Evolutionary conservation across 2,113 vertebrate species (phyloP).

Genomic region (zebrafish (Danio rerio)): DNA sequence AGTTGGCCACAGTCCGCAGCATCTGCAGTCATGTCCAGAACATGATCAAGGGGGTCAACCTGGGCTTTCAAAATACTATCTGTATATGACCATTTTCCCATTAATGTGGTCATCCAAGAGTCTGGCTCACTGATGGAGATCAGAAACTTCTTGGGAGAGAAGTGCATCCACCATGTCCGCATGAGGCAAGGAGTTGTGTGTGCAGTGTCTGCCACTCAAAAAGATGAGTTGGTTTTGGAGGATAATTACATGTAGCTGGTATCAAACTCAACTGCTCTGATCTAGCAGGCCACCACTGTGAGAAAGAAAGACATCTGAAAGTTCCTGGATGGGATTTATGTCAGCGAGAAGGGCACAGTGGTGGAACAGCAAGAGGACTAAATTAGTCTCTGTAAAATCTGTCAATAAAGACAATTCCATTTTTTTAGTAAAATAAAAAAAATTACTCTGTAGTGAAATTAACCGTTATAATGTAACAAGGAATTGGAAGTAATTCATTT

Average conservation of each 20-base stretch:
- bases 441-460: no score
- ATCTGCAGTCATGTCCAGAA: constrained; percentile 99
- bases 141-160: constrained; percentile 97
- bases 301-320: constrained; percentile 92
- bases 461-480: no score
- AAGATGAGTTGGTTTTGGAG: constrained; percentile 96
- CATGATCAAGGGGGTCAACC: constrained; percentile 98
- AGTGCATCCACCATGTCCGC: constrained; percentile 94
- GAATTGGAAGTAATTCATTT: no score
- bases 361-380: constrained; percentile 76
- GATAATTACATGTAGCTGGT: constrained; percentile 98
- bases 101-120: constrained; percentile 97
- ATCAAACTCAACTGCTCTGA: constrained; percentile 95
- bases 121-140: constrained; percentile 93
- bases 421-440: no score
- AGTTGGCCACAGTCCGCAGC: constrained; percentile 95
- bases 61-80: constrained; percentile 99
- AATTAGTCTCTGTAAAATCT: constrained; percentile 57
- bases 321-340: constrained; percentile 89
- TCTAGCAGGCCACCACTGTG: constrained; percentile 89
- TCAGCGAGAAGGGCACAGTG: constrained; percentile 88
- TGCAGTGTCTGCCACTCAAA: constrained; percentile 89
- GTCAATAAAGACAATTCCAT: constrained; percentile 56
- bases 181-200: constrained; percentile 94
- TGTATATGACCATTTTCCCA: constrained; percentile 98